A percentile compares a stretch with the other conserved stretches of the same genome.
phyloP scores from a whole-genome alignment of 2,888 invertebrate genomes.

The Pollenia griseotomentosa region DNA sequence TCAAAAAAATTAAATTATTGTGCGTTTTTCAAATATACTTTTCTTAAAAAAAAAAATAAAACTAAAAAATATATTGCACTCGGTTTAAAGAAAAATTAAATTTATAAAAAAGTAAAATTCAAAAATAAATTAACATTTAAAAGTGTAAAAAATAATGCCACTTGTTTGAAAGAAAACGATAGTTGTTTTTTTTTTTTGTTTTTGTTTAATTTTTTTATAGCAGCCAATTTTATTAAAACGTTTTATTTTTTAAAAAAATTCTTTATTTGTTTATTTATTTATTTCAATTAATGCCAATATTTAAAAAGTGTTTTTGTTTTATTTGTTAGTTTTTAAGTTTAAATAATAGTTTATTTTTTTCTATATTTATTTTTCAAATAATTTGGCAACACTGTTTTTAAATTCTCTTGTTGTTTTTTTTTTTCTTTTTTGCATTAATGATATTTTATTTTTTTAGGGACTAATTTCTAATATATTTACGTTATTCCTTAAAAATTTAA shows the following conservation, averaged over 20 bases:
- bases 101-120: slow-evolving; percentile 13
- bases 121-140: slow-evolving; percentile 9
- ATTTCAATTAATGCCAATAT: slow-evolving; percentile 44
- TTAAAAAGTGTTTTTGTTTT: slow-evolving; percentile 42
- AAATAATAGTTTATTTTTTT: slow-evolving; percentile 52
- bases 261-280: slow-evolving; percentile 13
- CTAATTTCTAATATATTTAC: slow-evolving; percentile 69
- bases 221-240: slow-evolving; percentile 48
- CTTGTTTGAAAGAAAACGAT: slow-evolving; percentile 21
- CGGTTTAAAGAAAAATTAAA: slow-evolving; percentile 25
- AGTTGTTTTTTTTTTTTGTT: background rate
- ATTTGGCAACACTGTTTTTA: slow-evolving; percentile 80
- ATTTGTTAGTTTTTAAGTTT: slow-evolving; percentile 25
- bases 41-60: slow-evolving; percentile 13
- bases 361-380: slow-evolving; percentile 72
- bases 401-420: slow-evolving; percentile 38
- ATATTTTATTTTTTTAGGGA: slow-evolving; percentile 54
- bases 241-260: slow-evolving; percentile 17
- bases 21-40: slow-evolving; percentile 31
- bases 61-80: slow-evolving; percentile 47
- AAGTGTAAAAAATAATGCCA: slow-evolving; percentile 12
- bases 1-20: slow-evolving; percentile 24
- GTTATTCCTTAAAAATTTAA: slow-evolving; percentile 58
- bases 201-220: slow-evolving; percentile 19
- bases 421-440: slow-evolving; percentile 24